Percentiles rank a stretch among this genome's conserved stretches.
phyloP scores from a whole-genome alignment of 1,140 invertebrate species.

The Lasioglossum baleicum region DNA sequence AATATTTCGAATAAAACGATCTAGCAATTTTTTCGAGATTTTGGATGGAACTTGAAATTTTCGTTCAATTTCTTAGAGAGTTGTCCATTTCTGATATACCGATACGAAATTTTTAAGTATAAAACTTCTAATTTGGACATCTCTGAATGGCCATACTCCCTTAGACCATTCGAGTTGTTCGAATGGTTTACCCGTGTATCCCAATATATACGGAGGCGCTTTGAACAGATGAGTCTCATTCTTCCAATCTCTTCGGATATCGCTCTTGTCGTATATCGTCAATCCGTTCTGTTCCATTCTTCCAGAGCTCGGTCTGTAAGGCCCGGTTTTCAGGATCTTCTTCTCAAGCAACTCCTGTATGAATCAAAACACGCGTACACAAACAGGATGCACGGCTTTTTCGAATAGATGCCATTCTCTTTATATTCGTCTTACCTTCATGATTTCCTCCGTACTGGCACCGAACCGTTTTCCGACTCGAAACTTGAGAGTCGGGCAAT shows the following conservation, averaged over 20 bases:
- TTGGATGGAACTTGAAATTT: too few relatives aligned
- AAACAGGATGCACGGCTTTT: neutral
- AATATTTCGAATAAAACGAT: too few relatives aligned
- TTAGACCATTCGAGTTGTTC: neutral
- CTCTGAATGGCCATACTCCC: too few relatives aligned
- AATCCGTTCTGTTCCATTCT: constrained; percentile 55
- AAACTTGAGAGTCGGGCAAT: constrained; percentile 87
- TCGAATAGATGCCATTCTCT: neutral
- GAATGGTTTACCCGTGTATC: constrained; percentile 82
- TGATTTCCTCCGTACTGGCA: constrained; percentile 85
- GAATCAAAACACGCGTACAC: neutral
- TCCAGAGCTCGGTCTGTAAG: constrained; percentile 68
- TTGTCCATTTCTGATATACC: too few relatives aligned
- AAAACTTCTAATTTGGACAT: too few relatives aligned
- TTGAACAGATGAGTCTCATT: constrained; percentile 75
- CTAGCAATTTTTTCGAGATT: too few relatives aligned
- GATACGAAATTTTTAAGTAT: too few relatives aligned
- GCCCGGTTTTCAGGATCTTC: constrained; percentile 76
- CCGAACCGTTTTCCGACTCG: constrained; percentile 86
- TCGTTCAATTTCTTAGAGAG: too few relatives aligned
- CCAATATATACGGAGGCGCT: constrained; percentile 83
- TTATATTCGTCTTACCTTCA: constrained; percentile 78
- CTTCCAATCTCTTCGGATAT: constrained; percentile 71
- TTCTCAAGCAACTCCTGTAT: constrained; percentile 79
- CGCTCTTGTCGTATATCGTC: constrained; percentile 62